Conservation (phyloP, 1,140 invertebrate genomes). For the Drosophila pandora region DNA sequence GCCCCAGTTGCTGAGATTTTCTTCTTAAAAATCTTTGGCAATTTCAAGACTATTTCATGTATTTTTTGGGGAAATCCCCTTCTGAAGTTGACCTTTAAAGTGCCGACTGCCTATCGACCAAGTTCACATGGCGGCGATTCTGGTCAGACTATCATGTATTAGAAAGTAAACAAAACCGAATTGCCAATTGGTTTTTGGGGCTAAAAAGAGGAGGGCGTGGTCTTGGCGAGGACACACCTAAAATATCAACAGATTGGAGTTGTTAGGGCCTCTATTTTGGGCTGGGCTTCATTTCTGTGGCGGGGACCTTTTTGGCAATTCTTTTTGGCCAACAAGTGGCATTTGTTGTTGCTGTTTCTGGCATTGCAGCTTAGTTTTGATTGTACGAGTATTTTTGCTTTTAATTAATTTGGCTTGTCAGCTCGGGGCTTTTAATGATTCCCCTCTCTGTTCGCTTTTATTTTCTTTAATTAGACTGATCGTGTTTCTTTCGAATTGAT, state of each 20-base stretch:
- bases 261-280: constrained; percentile 38
- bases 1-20: too few species aligned
- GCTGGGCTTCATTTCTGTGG: constrained; percentile 48
- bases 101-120: constrained; percentile 55
- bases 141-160: constrained; percentile 63
- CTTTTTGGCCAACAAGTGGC: constrained; percentile 60
- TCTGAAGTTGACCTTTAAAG: constrained; percentile 57
- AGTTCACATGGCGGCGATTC: constrained; percentile 69
- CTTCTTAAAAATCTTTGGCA: neutral
- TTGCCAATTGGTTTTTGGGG: constrained; percentile 50
- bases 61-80: constrained; percentile 2
- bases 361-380: constrained; percentile 19
- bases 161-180: constrained; percentile 61
- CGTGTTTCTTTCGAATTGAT: constrained; percentile 42
- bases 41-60: neutral
- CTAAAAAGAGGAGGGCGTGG: constrained; percentile 31
- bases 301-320: constrained; percentile 37
- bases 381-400: constrained; percentile 47
- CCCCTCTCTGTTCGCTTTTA: constrained; percentile 13
- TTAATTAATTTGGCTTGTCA: constrained; percentile 63
- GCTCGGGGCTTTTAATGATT: constrained; percentile 16
- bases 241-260: constrained; percentile 30
- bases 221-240: constrained; percentile 53
- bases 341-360: constrained; percentile 47
- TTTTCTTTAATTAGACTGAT: constrained; percentile 64